Evolutionary conservation across 2,113 vertebrate genomes (phyloP), one percentile per base, ranked within the genome.

Genomic region (Rhea americana): DNA sequence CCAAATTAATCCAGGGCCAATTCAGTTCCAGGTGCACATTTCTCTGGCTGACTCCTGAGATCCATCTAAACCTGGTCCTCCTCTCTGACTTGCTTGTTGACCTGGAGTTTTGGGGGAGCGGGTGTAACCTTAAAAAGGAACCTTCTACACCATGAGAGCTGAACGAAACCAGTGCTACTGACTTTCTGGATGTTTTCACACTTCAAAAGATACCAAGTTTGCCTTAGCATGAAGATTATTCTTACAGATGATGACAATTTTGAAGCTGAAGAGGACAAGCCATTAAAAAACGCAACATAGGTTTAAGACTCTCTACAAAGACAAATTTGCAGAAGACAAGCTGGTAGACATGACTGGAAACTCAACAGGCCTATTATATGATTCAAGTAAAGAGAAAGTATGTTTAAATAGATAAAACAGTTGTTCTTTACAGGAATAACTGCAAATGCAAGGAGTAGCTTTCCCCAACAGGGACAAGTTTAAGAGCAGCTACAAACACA

Each of bases 151-250:
- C 61, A 65, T 4, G 58, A 25, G 25, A 93, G 53, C 56, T 61
- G 47, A 58, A 65, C 56, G 58, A 79, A 89, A 80, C 81, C 86
- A 66, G 74, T 92, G 91, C 71, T 70, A 50, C 89, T 66, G 89
- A 77, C 71, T 84, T 91, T 50, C 71, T 89, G 62, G 51, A 55
- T 84, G 74, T 75, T 35, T 80, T 4, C 55, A 45, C 35, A 32
- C 41, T 87, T 77, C 65, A 91, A 37, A 91, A 93, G 63, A 21
- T 5, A 74, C 13, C 17, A 77, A 30, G 18, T 62, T 90, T 87
- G 72, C 59, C 41, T 62, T 37, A 30, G 30, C 0, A 4, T 77
- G 32, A 47, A 74, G 62, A 59, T 62, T 41, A n/a, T 56, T 78
- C 62, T 73, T 66, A 70, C 30, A 73, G 37, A 73, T 80, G 72